Percentiles rank a stretch among this genome's conserved stretches.
Evolutionary conservation across 2,888 invertebrate genomes (phyloP).

Genomic region (Muschampia plurimacula): DNA sequence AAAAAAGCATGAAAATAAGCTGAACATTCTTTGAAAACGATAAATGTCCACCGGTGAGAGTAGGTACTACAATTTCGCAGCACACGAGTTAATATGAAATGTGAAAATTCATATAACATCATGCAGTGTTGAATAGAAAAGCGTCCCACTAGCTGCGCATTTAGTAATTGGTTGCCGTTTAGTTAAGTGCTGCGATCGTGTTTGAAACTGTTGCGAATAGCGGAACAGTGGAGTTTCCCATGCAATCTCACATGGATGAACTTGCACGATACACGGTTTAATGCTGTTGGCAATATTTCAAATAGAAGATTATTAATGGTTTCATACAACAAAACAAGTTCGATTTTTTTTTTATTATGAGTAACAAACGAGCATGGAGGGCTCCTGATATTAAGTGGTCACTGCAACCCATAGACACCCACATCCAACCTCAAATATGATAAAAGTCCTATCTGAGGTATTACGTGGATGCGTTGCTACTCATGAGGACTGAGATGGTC

Average conservation of each 20-base stretch:
- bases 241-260: constrained; percentile 4
- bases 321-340: too few species aligned
- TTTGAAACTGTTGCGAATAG: constrained; percentile 25
- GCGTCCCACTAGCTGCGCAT: constrained; percentile 3
- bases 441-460: too few species aligned
- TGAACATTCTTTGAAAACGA: too few species aligned
- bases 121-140: constrained; percentile 1
- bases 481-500: too few species aligned
- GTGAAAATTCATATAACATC: not conserved
- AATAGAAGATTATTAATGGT: not conserved
- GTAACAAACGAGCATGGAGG: too few species aligned
- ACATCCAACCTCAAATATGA: too few species aligned
- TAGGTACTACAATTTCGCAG: not conserved
- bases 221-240: not conserved
- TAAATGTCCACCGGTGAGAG: too few species aligned
- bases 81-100: not conserved
- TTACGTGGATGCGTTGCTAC: too few species aligned
- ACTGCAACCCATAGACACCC: too few species aligned
- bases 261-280: not conserved
- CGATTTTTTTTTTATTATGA: too few species aligned
- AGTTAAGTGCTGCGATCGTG: constrained; percentile 32
- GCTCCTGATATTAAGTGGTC: too few species aligned
- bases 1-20: too few species aligned
- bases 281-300: not conserved
- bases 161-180: constrained; percentile 28